phyloP scores from a whole-genome alignment of 92 coral and sea anemone genomes.

The Parazoanthus swiftii region DNA sequence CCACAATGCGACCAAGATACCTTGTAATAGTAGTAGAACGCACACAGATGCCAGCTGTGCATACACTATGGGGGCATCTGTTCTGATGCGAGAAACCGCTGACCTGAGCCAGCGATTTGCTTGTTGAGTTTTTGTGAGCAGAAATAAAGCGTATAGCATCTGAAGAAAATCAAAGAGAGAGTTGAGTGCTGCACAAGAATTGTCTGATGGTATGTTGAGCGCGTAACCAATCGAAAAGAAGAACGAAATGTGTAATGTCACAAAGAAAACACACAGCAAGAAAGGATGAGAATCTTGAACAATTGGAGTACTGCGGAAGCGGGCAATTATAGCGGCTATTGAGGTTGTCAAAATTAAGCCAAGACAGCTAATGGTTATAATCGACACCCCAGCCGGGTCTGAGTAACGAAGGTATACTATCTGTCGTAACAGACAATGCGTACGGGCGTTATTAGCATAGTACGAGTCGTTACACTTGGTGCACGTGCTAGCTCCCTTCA shows the following conservation, averaged over 20 bases:
- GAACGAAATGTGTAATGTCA: conserved; percentile 58
- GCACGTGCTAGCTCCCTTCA: conserved; percentile 60
- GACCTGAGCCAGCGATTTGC: conserved; percentile 54
- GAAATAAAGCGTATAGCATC: conserved; percentile 61
- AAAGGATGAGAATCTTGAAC: conserved; percentile 63
- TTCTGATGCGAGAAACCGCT: conserved; percentile 58
- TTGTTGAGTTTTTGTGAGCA: conserved; percentile 78
- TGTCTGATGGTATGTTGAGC: conserved; percentile 59
- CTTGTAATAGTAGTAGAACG: conserved; percentile 54
- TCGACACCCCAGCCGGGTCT: conserved; percentile 70
- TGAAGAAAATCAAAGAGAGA: conserved; percentile 53
- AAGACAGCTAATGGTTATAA: conserved; percentile 61
- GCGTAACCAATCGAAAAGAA: conserved; percentile 55
- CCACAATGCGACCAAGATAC: conserved; percentile 71
- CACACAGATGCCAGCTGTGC: conserved; percentile 55
- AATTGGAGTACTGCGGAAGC: conserved; percentile 64
- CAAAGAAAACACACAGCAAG: conserved; percentile 60
- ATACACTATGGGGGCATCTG: conserved; percentile 51
- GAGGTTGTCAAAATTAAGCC: conserved; percentile 59
- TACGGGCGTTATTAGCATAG: conserved; percentile 69
- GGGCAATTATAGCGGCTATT: conserved; percentile 54
- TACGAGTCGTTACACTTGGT: conserved; percentile 68
- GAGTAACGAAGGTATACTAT: conserved; percentile 62
- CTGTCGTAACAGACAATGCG: conserved; percentile 60
- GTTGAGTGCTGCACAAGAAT: conserved; percentile 54